Conservation (phyloP, 2,797 vertebrate species). For the Pterois miles region DNA sequence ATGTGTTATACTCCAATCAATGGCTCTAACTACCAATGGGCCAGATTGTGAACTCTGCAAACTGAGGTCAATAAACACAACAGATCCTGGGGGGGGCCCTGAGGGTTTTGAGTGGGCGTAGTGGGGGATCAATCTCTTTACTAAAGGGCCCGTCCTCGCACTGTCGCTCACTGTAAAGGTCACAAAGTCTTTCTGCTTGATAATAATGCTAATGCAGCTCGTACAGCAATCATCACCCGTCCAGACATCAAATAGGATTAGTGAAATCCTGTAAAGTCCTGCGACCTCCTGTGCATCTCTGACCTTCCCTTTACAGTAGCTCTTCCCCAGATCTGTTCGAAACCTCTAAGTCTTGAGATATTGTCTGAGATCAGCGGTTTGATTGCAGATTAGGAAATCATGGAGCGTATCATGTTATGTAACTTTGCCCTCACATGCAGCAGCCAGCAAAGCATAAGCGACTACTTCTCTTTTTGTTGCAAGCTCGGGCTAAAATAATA, state of each 20-base stretch:
- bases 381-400: constrained; percentile 23
- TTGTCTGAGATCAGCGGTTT: constrained; percentile 34
- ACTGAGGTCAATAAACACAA: constrained; percentile 69
- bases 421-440: constrained; percentile 7
- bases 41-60: constrained; percentile 71
- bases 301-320: constrained; percentile 31
- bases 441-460: neutral
- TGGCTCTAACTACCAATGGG: constrained; percentile 66
- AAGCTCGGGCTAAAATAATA: neutral
- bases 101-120: constrained; percentile 8
- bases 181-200: constrained; percentile 54
- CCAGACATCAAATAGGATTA: constrained; percentile 55
- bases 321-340: constrained; percentile 1
- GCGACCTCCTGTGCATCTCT: constrained; percentile 13
- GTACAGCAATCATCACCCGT: constrained; percentile 41
- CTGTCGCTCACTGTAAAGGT: constrained; percentile 66
- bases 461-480: neutral
- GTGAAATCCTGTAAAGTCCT: constrained; percentile 53
- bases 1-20: constrained; percentile 71
- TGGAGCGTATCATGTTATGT: constrained; percentile 4
- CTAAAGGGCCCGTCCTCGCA: constrained; percentile 43
- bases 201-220: constrained; percentile 57
- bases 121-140: constrained; percentile 56
- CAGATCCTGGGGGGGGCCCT: constrained; percentile 40
- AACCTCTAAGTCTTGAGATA: constrained; percentile 12